A percentile compares a stretch with the other conserved stretches of the same genome.
These are phyloP conservation scores for Chalcosyrphus nemorum DNA, from an alignment of 2,888 invertebrate genomes.

Conservation along the genomic window DNA sequence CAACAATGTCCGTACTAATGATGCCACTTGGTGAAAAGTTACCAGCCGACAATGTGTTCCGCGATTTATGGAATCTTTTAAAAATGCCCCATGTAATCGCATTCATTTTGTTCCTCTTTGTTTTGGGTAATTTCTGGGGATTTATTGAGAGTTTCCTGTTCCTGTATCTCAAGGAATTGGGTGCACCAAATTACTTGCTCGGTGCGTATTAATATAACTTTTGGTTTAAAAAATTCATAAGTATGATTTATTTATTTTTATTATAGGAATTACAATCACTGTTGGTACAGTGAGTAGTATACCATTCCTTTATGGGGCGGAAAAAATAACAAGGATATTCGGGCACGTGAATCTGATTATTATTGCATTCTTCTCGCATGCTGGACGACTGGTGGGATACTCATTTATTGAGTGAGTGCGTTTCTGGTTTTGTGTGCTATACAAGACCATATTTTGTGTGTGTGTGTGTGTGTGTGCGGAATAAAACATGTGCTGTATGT, in stretches of 20 bases:
- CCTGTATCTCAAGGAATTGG: conserved; percentile 91
- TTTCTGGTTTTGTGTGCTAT: conserved; percentile 8
- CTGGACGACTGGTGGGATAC: conserved; percentile 91
- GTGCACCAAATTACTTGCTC: conserved; percentile 91
- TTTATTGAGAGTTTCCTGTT: conserved; percentile 95
- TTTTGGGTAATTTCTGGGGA: conserved; percentile 93
- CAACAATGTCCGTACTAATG: conserved; percentile 88
- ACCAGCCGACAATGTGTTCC: conserved; percentile 89
- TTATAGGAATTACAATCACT: conserved; percentile 89
- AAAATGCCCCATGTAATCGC: conserved; percentile 90
- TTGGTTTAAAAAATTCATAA: background rate
- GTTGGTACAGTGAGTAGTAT: conserved; percentile 92
- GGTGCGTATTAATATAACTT: conserved; percentile 83
- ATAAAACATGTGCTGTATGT: conserved; percentile 47
- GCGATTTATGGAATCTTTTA: conserved; percentile 89
- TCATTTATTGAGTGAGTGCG: conserved; percentile 90
- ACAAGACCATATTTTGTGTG: conserved; percentile 18
- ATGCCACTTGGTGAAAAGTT: conserved; percentile 91
- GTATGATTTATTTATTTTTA: background rate
- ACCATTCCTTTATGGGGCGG: conserved; percentile 92
- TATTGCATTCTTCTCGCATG: conserved; percentile 92
- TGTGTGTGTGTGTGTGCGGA: background rate
- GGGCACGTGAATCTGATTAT: conserved; percentile 93
- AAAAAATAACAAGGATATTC: conserved; percentile 90
- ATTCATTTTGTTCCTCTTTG: conserved; percentile 91